phyloP scores from a whole-genome alignment of 2,113 vertebrate species.

The Notarius quadriscutis region DNA sequence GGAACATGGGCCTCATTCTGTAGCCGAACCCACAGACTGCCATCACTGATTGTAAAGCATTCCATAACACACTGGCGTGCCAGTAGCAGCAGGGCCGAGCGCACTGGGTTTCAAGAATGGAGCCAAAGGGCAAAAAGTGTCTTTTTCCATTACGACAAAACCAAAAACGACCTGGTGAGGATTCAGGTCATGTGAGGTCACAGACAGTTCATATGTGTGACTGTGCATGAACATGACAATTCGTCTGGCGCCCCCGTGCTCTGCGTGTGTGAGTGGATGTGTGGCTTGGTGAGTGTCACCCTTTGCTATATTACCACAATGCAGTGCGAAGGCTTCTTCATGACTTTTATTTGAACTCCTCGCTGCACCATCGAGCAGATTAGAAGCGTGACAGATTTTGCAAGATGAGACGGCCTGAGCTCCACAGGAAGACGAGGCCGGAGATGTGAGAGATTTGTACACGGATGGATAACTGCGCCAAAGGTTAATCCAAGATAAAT shows the following conservation, averaged over 20 bases:
- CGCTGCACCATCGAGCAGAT: background rate
- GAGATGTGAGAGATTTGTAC: background rate
- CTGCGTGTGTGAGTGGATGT: background rate
- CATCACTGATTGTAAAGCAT: slow-evolving; percentile 12
- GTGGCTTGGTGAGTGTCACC: background rate
- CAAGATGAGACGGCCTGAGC: background rate
- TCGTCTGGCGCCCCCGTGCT: background rate
- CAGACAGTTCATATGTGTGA: background rate
- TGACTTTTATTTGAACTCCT: slow-evolving; percentile 20
- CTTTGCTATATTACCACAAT: background rate
- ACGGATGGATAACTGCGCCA: too few species aligned
- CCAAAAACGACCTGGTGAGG: background rate
- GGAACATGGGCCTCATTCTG: slow-evolving; percentile 9
- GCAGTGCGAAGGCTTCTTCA: background rate
- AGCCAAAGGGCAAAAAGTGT: slow-evolving; percentile 44
- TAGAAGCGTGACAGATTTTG: background rate
- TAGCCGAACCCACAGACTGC: background rate
- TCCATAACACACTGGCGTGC: background rate
- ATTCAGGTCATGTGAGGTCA: background rate
- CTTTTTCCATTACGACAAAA: background rate
- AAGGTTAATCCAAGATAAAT: slow-evolving; percentile 8
- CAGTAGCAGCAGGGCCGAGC: background rate
- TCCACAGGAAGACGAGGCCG: background rate
- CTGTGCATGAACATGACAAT: too few species aligned
- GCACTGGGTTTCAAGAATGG: background rate